Evolutionary conservation across 2,888 invertebrate genomes (phyloP).

Genomic region (Andricus curvator): DNA sequence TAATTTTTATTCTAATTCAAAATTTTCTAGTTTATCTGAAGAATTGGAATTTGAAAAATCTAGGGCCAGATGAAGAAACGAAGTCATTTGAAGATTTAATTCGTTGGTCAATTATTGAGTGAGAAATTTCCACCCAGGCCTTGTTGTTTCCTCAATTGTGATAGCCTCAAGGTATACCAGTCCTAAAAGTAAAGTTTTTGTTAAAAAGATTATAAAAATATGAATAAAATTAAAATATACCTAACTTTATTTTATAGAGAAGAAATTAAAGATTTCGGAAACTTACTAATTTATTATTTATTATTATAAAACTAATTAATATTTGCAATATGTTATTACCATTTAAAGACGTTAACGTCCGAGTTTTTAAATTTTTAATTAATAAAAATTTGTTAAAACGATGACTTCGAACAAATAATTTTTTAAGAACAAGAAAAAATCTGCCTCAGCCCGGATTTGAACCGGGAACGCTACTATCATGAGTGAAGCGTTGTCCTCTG

Average conservation of each 20-base stretch:
- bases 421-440: no score
- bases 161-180: conserved; percentile 75
- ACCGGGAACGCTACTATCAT: no score
- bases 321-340: no score
- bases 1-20: not conserved
- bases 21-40: not conserved
- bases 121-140: conserved; percentile 71
- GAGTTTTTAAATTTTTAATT: no score
- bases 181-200: conserved; percentile 62
- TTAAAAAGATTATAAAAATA: not conserved
- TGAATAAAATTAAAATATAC: not conserved
- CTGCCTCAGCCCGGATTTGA: no score
- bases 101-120: conserved; percentile 48
- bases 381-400: no score
- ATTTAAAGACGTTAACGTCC: no score
- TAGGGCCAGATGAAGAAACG: conserved; percentile 44
- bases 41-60: not conserved
- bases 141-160: conserved; percentile 76
- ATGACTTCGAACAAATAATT: no score
- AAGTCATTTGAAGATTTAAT: conserved; percentile 43
- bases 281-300: no score
- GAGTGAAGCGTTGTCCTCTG: no score
- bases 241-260: not conserved
- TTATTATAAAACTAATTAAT: no score
- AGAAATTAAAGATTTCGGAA: no score